phyloP scores from a whole-genome alignment of 2,113 vertebrate species.

The Neolamprologus kungweensis region DNA sequence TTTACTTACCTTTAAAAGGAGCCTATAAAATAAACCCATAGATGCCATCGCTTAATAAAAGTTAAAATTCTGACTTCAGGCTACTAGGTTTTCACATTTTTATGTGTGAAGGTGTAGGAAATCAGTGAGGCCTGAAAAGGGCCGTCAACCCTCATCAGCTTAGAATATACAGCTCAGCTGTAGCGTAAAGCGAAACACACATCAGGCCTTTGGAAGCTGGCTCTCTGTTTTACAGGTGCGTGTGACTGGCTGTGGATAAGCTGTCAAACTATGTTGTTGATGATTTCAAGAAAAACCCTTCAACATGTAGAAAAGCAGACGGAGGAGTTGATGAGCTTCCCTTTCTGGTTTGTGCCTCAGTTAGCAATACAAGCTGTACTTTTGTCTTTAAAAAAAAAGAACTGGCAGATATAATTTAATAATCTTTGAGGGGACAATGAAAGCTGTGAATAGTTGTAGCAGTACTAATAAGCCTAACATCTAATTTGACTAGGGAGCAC shows the following conservation, averaged over 20 bases:
- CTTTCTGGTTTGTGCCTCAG: constrained; percentile 4
- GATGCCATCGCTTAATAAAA: background rate
- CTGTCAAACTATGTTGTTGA: constrained; percentile 22
- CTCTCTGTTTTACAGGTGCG: constrained; percentile 24
- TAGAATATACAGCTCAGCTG: background rate
- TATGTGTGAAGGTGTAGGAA: constrained; percentile 11
- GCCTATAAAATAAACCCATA: background rate
- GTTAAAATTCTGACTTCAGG: background rate
- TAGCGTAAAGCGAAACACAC: background rate
- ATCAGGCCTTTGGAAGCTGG: background rate
- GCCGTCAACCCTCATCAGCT: constrained; percentile 49
- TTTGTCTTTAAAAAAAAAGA: background rate
- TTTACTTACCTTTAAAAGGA: background rate
- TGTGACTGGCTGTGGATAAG: background rate
- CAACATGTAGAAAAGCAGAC: constrained; percentile 7
- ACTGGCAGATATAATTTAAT: background rate
- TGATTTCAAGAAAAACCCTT: constrained; percentile 19
- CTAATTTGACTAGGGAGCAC: background rate
- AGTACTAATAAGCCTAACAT: background rate
- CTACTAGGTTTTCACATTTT: background rate
- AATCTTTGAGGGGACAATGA: background rate
- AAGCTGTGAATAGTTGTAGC: background rate
- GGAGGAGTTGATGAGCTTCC: constrained; percentile 37
- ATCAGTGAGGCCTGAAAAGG: constrained; percentile 28
- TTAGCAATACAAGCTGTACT: background rate